A percentile compares a stretch with the other conserved stretches of the same genome.
Evolutionary conservation across 2,113 vertebrate genomes (phyloP).

Genomic region (Buteo buteo): DNA sequence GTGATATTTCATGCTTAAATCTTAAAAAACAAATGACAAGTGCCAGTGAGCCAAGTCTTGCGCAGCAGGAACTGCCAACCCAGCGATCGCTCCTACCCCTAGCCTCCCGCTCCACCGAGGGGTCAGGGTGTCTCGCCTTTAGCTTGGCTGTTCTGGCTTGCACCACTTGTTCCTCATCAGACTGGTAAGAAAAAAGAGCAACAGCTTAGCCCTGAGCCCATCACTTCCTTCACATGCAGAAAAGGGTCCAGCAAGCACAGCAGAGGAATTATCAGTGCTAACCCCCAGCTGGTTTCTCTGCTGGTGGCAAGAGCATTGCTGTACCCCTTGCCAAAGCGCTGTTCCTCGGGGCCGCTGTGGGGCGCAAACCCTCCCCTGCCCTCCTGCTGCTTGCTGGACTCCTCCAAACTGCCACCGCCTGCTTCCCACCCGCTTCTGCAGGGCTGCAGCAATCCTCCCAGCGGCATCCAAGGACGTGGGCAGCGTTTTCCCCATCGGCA

Average conservation of each 20-base stretch:
- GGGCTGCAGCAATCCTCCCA: not conserved
- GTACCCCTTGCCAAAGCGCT: not conserved
- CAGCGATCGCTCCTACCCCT: not conserved
- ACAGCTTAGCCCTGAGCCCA: not conserved
- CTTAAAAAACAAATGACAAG: accelerated
- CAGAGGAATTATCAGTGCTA: not conserved
- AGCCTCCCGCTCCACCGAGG: not conserved
- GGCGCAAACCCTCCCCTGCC: not conserved
- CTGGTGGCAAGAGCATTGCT: not conserved
- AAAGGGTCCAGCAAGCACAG: not conserved
- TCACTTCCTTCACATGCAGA: not conserved
- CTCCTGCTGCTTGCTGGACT: not conserved
- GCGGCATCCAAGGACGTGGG: not conserved
- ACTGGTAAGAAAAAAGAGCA: not conserved
- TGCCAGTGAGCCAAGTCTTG: not conserved
- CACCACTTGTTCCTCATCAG: not conserved
- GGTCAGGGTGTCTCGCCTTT: not conserved
- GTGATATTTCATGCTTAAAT: not conserved
- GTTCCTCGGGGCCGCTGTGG: not conserved
- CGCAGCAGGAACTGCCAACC: not conserved
- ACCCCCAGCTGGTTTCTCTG: not conserved
- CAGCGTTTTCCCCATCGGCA: not conserved
- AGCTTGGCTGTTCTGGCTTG: not conserved
- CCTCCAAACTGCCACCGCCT: not conserved
- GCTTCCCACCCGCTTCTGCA: not conserved